Conservation (phyloP, 2,888 invertebrate genomes). For the Perizoma flavofasciatum region DNA sequence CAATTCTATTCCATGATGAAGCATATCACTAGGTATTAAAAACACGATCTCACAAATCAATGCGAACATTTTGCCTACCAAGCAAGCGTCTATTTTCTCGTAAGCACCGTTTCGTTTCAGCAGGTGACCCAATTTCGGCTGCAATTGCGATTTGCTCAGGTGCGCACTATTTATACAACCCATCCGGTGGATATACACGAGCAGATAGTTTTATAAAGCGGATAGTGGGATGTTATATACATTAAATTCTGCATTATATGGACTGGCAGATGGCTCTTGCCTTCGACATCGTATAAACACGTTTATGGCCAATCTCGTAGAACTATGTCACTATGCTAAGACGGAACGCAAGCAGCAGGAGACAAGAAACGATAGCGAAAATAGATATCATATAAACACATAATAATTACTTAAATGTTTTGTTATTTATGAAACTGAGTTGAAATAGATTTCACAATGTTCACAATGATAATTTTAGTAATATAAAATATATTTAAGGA, state of each 20-base stretch:
- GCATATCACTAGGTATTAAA: no score
- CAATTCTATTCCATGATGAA: no score
- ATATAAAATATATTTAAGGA: no score
- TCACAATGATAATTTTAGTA: no score
- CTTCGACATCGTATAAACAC: constrained; percentile 1
- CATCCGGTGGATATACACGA: constrained; percentile 23
- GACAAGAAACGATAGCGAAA: no score
- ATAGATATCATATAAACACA: no score
- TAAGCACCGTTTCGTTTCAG: constrained; percentile 18
- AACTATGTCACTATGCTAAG: neutral
- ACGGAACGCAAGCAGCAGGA: no score
- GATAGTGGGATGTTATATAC: constrained; percentile 12
- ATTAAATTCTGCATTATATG: neutral
- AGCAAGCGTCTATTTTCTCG: neutral
- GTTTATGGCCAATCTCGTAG: neutral
- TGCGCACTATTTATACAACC: constrained; percentile 45
- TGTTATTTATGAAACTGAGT: no score
- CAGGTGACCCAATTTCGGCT: constrained; percentile 42
- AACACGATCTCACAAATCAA: no score
- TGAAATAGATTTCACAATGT: no score
- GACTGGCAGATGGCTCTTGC: constrained; percentile 4
- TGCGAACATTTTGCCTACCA: no score
- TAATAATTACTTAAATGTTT: no score
- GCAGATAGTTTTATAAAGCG: constrained; percentile 10
- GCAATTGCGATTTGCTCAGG: constrained; percentile 40